Evolutionary conservation across 1,140 invertebrate genomes (phyloP).

Genomic region (Brachionus koreanus): DNA sequence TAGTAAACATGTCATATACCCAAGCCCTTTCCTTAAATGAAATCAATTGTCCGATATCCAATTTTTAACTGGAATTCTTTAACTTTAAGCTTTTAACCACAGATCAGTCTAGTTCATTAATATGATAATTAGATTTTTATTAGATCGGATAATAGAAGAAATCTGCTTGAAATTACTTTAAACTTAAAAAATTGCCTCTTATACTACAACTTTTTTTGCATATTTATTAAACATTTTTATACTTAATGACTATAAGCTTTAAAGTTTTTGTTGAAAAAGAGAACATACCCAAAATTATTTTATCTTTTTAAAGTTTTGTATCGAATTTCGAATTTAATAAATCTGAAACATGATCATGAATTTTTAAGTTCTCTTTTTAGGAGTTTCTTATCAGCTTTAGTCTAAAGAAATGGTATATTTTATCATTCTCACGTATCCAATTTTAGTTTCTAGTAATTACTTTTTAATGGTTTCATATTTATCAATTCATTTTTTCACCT

Average conservation of each 20-base stretch:
- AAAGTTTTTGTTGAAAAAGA: not conserved
- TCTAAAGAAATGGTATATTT: not conserved
- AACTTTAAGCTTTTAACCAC: too few species aligned
- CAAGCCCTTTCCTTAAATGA: too few species aligned
- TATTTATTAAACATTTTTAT: not conserved
- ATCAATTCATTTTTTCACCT: not conserved
- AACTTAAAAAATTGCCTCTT: too few species aligned
- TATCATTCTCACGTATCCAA: not conserved
- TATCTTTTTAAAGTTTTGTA: not conserved
- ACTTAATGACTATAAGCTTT: not conserved
- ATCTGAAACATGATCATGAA: slow-evolving; percentile 1
- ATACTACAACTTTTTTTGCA: too few species aligned
- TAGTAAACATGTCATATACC: too few species aligned
- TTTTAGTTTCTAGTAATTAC: not conserved
- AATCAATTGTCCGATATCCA: too few species aligned
- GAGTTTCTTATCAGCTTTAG: not conserved
- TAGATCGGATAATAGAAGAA: too few species aligned
- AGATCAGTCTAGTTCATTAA: too few species aligned
- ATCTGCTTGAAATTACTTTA: too few species aligned
- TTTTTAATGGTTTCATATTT: not conserved
- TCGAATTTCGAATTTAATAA: not conserved
- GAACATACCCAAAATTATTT: not conserved
- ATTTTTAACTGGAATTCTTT: too few species aligned
- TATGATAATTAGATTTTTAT: too few species aligned
- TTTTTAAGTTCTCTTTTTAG: not conserved